Conservation (phyloP, 2,888 invertebrate genomes). For the Strigamia transsilvanica region DNA sequence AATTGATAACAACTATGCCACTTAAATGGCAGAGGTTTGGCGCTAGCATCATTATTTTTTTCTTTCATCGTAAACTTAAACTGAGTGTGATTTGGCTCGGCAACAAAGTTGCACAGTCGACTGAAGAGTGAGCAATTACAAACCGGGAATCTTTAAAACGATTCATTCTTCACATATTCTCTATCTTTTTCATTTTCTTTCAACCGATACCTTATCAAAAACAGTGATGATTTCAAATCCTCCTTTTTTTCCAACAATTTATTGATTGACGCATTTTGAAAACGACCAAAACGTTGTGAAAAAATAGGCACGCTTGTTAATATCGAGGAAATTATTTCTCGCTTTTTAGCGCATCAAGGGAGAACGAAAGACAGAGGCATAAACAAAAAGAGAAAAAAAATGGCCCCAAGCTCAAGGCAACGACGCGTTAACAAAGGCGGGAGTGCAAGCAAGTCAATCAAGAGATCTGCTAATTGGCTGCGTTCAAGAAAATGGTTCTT, state of each 20-base stretch:
- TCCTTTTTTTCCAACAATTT: neutral
- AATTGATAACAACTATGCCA: constrained; percentile 30
- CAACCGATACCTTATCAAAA: constrained; percentile 15
- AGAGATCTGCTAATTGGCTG: constrained; percentile 30
- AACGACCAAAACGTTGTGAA: neutral
- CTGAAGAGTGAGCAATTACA: constrained; percentile 26
- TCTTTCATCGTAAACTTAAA: constrained; percentile 20
- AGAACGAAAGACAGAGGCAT: neutral
- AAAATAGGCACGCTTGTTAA: constrained; percentile 39
- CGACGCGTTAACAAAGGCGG: constrained; percentile 22
- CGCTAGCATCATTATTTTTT: constrained; percentile 15
- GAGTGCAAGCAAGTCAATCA: constrained; percentile 30
- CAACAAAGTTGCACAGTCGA: constrained; percentile 23
- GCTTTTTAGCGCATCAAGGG: constrained; percentile 31
- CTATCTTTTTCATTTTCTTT: constrained; percentile 30
- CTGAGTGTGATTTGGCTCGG: constrained; percentile 26
- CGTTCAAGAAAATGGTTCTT: constrained; percentile 25
- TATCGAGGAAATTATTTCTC: constrained; percentile 53
- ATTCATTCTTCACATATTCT: constrained; percentile 20
- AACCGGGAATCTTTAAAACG: constrained; percentile 7
- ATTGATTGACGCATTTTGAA: constrained; percentile 21
- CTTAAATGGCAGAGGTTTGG: constrained; percentile 17
- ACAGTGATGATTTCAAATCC: constrained; percentile 26
- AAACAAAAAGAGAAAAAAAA: constrained; percentile 16
- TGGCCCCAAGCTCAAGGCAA: constrained; percentile 14